Percentiles rank a stretch among this genome's conserved stretches.
Evolutionary conservation across 2,797 vertebrate genomes (phyloP).

Genomic region (Phoxinus dragarum): DNA sequence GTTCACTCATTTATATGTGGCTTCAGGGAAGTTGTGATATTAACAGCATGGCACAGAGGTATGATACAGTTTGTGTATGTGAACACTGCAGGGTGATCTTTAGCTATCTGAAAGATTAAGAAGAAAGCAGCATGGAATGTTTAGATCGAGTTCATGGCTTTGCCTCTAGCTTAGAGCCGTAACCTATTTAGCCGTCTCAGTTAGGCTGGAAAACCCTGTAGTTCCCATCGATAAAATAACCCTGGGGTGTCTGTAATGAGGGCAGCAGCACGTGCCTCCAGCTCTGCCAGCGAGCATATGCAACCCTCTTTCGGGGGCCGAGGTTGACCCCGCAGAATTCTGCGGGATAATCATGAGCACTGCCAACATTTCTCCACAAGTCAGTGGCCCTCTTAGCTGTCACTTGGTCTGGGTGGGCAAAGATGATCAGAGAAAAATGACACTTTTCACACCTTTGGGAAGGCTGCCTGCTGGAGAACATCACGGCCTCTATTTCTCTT

Average conservation of each 20-base stretch:
- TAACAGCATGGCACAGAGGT: conserved; percentile 22
- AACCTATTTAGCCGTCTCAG: conserved; percentile 50
- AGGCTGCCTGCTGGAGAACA: conserved; percentile 1
- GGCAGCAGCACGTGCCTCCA: conserved; percentile 52
- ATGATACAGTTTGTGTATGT: conserved; percentile 27
- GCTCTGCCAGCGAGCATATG: conserved; percentile 52
- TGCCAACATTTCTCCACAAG: conserved; percentile 50
- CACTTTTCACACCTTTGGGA: conserved; percentile 15
- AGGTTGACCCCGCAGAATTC: conserved; percentile 41
- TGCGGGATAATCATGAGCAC: conserved; percentile 55
- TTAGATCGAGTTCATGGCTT: conserved; percentile 39
- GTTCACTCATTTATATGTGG: conserved; percentile 31
- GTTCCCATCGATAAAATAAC: conserved; percentile 50
- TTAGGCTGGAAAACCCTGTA: conserved; percentile 31
- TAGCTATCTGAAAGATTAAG: conserved; percentile 7
- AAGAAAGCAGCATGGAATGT: conserved; percentile 20
- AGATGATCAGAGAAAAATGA: conserved; percentile 7
- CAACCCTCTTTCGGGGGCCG: conserved; percentile 54
- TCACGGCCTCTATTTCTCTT: neutral
- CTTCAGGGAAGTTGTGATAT: conserved; percentile 36
- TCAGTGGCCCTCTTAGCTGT: conserved; percentile 61
- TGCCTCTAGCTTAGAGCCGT: conserved; percentile 28
- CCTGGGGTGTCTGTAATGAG: conserved; percentile 63
- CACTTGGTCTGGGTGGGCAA: conserved; percentile 42
- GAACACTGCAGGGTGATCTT: conserved; percentile 9